phyloP scores from a whole-genome alignment of 1,140 invertebrate genomes.

The Nasonia vitripennis region DNA sequence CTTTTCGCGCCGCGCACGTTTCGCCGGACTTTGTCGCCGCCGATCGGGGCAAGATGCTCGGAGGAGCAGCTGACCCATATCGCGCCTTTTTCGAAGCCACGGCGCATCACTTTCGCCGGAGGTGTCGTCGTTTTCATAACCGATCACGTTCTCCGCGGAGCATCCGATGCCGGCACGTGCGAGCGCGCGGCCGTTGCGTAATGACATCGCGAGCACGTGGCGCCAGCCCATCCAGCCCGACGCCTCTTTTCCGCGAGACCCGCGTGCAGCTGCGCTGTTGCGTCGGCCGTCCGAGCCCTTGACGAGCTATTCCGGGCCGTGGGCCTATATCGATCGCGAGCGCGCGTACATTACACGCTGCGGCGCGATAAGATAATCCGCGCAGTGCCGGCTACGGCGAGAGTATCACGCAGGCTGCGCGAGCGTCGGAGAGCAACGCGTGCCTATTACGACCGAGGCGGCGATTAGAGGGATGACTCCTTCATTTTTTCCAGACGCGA shows the following conservation, averaged over 20 bases:
- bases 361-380: conserved; percentile 26
- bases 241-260: not conserved
- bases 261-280: not conserved
- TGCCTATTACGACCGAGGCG: conserved; percentile 47
- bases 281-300: not conserved
- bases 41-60: too few relatives aligned
- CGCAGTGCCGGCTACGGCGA: not conserved
- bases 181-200: conserved; percentile 17
- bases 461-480: not conserved
- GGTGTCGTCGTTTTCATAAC: not conserved
- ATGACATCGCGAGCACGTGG: conserved; percentile 59
- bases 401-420: not conserved
- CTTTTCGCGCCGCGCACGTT: too few relatives aligned
- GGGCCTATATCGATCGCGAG: not conserved
- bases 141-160: conserved; percentile 14
- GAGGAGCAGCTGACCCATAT: too few relatives aligned
- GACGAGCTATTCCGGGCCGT: not conserved
- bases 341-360: not conserved
- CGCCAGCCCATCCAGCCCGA: not conserved
- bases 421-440: not conserved
- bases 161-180: not conserved
- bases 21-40: too few relatives aligned
- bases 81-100: too few relatives aligned
- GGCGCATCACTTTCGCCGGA: too few relatives aligned
- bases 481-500: conserved; percentile 41